Base-by-base conservation (phyloP, 2,797 vertebrate genomes). In the Takifugu ocellatus region DNA sequence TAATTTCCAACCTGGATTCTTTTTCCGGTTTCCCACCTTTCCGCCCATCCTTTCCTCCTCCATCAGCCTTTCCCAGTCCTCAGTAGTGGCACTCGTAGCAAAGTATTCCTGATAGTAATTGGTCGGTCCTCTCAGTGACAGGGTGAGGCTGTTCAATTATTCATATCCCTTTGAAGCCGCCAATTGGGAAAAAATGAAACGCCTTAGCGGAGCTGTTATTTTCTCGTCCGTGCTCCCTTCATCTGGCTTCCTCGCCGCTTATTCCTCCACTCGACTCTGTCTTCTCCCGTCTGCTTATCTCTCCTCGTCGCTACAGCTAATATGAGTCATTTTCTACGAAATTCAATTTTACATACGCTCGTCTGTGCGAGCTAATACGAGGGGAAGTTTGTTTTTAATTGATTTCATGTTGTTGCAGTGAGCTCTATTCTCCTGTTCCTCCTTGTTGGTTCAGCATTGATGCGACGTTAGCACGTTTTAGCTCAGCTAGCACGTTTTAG, bases 111-210 rank as follows among this genome's bases (percentile, higher is more conserved):
- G 75, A 71, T 74, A 76, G 70, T 87, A 86, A 86, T 82, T 83
- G 84, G 79, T 71, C 77, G 68, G 65, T 79, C 74, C 72, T 74
- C 71, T 70, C 72, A 65, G 64, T 70, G 84, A 85, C 66, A 59
- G 66, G 72, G 59, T 62, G 69, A 77, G 63, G 59, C 60, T 74
- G 78, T 84, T 87, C 77, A 85, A 82, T 89, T 82, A 90, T 91
- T 90, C 66, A 85, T 84, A 72, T 87, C 81, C 56, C 76, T 89
- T 88, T 88, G 82, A 88, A 85, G 83, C 75, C 86, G 77, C 71
- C 77, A 71, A 79, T 85, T 81, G 50, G 46, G 72, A 66, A 62
- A 74, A 66, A 69, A 66, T 21, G 51, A 56, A 72, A 39, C 66
- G 58, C 74, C 70, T 71, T 55, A 72, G 75, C 66, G 56, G 2